Base-by-base conservation (phyloP, 2,888 invertebrate species). In the Melitaea athalia region DNA sequence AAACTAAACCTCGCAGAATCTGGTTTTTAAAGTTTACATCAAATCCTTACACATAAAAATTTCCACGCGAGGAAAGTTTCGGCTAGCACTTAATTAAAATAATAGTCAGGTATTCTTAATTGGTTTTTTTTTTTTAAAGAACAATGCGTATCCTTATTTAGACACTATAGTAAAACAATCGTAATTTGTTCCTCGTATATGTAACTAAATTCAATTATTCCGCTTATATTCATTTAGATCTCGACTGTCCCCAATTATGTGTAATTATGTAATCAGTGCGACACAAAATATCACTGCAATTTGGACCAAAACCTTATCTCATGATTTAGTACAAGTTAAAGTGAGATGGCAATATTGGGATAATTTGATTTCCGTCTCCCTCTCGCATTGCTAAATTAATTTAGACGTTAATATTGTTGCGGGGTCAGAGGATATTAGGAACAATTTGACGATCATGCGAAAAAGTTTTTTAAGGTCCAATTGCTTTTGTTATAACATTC, bases 381-480 rank as follows among this genome's bases (percentile, higher is more conserved):
- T 38, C 70, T 47, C 15, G 71, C 71, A 47, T 38, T 49, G 45
- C 53, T 62, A 72, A 74, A 71, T 72, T 75, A 75, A 74, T 75
- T 73, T 68, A 73, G 71, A 72, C 62, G 71, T 69, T 73, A 73
- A 70, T 70, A 69, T 64, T 68, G 69, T 64, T 67, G 38, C 38
- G 66, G 67, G 71, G 74, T 72, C 74, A 72, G 71, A 61, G 15
- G 69, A 72, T 74, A 73, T 67, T 68, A 50, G 24, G 14, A 59
- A 47, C 43, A 70, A 62, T 60, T 64, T 52, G 49, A 69, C 57
- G 33, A 53, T 53, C 53, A 53, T 31, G 8, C 33, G 33, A 31
- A 55, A 14, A 55, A 33, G 61, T 59, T 52, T 47, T 52, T 62
- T 55, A 55, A 31, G 17, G 66, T 49, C 47, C 5, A 49, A 49